Evolutionary conservation across 2,888 invertebrate species (phyloP), one percentile per base, ranked within the genome.

Genomic region (Stenolophus ochropezus): DNA sequence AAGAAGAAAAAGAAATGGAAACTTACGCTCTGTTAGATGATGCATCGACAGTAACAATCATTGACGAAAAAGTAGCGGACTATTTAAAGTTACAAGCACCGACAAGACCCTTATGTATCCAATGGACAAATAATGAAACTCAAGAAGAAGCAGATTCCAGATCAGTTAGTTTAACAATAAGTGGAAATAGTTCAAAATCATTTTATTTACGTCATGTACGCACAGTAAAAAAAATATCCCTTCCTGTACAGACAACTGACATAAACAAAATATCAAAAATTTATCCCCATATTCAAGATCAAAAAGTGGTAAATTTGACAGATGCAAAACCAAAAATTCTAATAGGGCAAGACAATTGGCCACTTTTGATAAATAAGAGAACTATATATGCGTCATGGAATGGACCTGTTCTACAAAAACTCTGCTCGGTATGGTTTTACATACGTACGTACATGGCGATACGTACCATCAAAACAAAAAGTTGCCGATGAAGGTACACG

Each of bases 351-450:
- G 16, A 49, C 11, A 49, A 49, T 49, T 49, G 47, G 47, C 47
- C 47, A 11, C 47, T 49, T 49, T 49, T 49, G 11, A 49, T 49
- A 27, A 49, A 14, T 49, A 58, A 18, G 16, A 58, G 16, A 16
- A 8, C 18, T 5, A 58, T 58, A 14, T 11, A 58, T 58, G 58
- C 6, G 11, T 18, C 58, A 2, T 16, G 58, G 58, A 16, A 18
- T 58, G 58, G 58, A 58, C 58, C 58, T 8, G 58, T 23, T 5
- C 16, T 58, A 18, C 4, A 5, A 65, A 65, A 1, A 65, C 65
- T 4, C 14, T 65, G n/a, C 65, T 65, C 2, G 65, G 65, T 14
- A 23, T 21, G 65, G 65, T 65, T n/a, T n/a, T n/a, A n/a, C n/a
- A n/a, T n/a, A n/a, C n/a, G n/a, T n/a, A n/a, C n/a, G n/a, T n/a